A percentile compares a stretch with the other conserved stretches of the same genome.
These are phyloP conservation scores for Ceratothoa steindachneri DNA, from an alignment of 2,888 invertebrate genomes.

Conservation along the genomic window DNA sequence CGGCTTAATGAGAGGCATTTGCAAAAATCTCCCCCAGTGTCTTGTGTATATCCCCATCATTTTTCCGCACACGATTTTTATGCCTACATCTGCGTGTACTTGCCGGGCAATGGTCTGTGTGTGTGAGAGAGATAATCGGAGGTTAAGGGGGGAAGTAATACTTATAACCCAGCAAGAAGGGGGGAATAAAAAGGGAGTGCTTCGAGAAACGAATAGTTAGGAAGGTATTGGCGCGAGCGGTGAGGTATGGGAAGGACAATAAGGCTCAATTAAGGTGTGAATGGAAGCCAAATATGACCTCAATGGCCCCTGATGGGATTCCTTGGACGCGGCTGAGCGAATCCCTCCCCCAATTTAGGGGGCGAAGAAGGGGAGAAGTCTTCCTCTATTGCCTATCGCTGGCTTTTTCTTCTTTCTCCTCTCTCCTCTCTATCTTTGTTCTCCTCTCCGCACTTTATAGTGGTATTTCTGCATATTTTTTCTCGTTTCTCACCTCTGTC, in stretches of 20 bases:
- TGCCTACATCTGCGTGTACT: too few species aligned
- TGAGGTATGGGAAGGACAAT: conserved; percentile 21
- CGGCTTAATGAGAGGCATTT: too few species aligned
- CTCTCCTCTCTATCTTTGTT: too few species aligned
- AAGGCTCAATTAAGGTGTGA: conserved; percentile 42
- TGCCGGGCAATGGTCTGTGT: not conserved
- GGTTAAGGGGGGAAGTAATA: not conserved
- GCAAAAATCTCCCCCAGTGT: too few species aligned
- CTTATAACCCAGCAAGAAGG: not conserved
- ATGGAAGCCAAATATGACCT: conserved; percentile 42
- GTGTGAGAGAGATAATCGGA: not conserved
- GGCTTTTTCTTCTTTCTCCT: too few species aligned
- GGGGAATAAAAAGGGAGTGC: not conserved
- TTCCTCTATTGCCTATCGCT: too few species aligned
- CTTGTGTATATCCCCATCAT: too few species aligned
- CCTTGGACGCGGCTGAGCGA: conserved; percentile 11
- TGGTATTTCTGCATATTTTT: too few species aligned
- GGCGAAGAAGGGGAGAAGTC: not conserved
- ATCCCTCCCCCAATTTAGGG: not conserved
- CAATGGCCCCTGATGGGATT: conserved; percentile 42
- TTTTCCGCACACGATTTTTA: too few species aligned
- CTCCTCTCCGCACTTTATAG: too few species aligned
- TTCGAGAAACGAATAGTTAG: not conserved
- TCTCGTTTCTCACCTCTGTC: too few species aligned
- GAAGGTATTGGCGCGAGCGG: conserved; percentile 1